Conservation (phyloP, 2,888 invertebrate genomes). For the Sturmia bella region DNA sequence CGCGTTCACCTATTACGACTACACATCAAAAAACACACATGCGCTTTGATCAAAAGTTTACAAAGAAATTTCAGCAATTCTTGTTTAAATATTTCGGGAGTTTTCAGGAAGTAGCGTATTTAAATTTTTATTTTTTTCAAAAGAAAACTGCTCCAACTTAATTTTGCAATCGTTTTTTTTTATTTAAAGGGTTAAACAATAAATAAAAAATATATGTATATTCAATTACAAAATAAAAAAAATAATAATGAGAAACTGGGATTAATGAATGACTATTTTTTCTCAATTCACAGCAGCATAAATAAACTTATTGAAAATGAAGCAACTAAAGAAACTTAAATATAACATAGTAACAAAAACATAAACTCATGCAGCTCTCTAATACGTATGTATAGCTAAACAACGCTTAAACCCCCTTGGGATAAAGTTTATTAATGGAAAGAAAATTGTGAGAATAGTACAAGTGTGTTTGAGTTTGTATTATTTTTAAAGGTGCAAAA, state of each 20-base stretch:
- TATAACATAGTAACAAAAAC: no score
- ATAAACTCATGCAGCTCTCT: background rate
- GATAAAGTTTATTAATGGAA: slow-evolving; percentile 27
- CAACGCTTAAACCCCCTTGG: slow-evolving; percentile 17
- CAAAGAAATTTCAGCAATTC: no score
- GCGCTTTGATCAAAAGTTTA: no score
- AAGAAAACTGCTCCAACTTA: no score
- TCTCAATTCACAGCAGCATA: background rate
- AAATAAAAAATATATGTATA: slow-evolving; percentile 22
- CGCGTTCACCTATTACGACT: no score
- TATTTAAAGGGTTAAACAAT: slow-evolving; percentile 29
- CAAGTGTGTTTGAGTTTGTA: slow-evolving; percentile 23
- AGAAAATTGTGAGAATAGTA: slow-evolving; percentile 16
- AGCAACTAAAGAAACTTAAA: no score
- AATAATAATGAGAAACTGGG: slow-evolving; percentile 30
- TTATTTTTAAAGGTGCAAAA: slow-evolving; percentile 45
- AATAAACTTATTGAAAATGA: background rate
- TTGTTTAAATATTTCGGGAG: no score
- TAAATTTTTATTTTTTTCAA: no score
- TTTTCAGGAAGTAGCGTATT: no score
- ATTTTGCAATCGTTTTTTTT: no score
- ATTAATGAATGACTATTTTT: background rate
- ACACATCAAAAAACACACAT: no score
- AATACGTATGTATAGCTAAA: background rate
- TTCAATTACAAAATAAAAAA: slow-evolving; percentile 28